These are phyloP conservation scores for Orientallactaga sibirica DNA, from an alignment of 2,797 vertebrate genomes.

Conservation along the genomic window DNA sequence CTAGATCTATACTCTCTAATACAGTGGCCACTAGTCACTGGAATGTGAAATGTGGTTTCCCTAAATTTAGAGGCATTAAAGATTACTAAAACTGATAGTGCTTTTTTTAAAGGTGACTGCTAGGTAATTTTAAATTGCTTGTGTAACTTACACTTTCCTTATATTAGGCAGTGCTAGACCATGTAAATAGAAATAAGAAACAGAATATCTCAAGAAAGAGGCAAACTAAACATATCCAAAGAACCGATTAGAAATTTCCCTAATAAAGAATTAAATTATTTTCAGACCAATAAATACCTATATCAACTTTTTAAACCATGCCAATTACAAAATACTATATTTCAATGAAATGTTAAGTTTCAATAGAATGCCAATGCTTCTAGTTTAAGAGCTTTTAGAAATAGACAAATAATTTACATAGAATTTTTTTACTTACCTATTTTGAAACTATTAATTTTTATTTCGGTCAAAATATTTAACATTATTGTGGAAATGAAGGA, in stretches of 20 bases:
- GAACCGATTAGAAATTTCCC: slow-evolving; percentile 46
- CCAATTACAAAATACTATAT: slow-evolving; percentile 37
- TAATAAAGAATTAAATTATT: slow-evolving; percentile 53
- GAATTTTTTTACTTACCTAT: neutral
- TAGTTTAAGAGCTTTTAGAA: slow-evolving; percentile 44
- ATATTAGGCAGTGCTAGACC: neutral
- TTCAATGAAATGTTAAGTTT: slow-evolving; percentile 45
- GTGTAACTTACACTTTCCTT: slow-evolving; percentile 46
- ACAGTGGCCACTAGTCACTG: neutral
- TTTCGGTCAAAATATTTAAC: neutral
- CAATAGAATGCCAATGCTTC: slow-evolving; percentile 28
- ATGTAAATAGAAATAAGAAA: slow-evolving; percentile 52
- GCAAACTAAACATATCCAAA: slow-evolving; percentile 50
- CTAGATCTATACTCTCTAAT: neutral
- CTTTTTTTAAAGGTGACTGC: slow-evolving; percentile 40
- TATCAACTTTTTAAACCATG: slow-evolving; percentile 29
- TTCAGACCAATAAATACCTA: slow-evolving; percentile 25
- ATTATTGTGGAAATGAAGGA: slow-evolving; percentile 22
- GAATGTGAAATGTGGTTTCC: neutral
- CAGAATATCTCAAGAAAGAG: slow-evolving; percentile 13
- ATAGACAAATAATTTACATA: slow-evolving; percentile 33
- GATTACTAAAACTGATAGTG: neutral
- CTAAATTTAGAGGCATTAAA: neutral
- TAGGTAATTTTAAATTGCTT: slow-evolving; percentile 35
- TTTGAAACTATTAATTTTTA: slow-evolving; percentile 12